Evolutionary conservation across 2,888 invertebrate species (phyloP), one percentile per base, ranked within the genome.

Genomic region (Bombyx huttoni): DNA sequence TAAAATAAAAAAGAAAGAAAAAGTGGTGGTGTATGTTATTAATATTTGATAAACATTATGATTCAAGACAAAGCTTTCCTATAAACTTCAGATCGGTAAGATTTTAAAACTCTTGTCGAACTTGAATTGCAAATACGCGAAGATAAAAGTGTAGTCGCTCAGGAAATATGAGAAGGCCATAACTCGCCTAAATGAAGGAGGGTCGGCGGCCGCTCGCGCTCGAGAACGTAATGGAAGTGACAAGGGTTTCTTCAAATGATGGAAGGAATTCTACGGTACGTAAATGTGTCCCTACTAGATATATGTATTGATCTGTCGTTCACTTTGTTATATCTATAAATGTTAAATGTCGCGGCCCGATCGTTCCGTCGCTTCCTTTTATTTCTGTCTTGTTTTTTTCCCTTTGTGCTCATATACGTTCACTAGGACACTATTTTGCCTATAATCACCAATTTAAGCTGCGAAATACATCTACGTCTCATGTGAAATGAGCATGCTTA

Each of bases 201-300:
- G 76, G 71, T 60, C 70, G 74, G 73, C 73, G 76, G 71, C 70
- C 74, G 68, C 66, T 64, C 73, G 69, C 71, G 73, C 67, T 67
- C 68, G 72, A 71, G 72, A 73, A 70, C 73, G 81, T 84, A 86
- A 86, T 82, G 80, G 79, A 78, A 82, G 77, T 83, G 85, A 86
- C 84, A 84, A 87, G 87, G 87, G 84, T 83, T 77, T 67, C 75
- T 72, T 71, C 70, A 78, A 83, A 84, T 81, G 81, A 83, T 83
- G 69, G 76, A 78, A 81, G 80, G 78, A 85, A 82, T 82, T 78
- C 72, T 73, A 64, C 67, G 59, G 63, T 70, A 64, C 63, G 73
- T 73, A 75, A 71, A 70, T 75, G 71, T 72, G 73, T 78, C 57
- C 55, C 58, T 52, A 53, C 62, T 65, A 63, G 66, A 77, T 75